Evolutionary conservation across 2,888 invertebrate genomes (phyloP).

Genomic region (Agonopterix arenella): DNA sequence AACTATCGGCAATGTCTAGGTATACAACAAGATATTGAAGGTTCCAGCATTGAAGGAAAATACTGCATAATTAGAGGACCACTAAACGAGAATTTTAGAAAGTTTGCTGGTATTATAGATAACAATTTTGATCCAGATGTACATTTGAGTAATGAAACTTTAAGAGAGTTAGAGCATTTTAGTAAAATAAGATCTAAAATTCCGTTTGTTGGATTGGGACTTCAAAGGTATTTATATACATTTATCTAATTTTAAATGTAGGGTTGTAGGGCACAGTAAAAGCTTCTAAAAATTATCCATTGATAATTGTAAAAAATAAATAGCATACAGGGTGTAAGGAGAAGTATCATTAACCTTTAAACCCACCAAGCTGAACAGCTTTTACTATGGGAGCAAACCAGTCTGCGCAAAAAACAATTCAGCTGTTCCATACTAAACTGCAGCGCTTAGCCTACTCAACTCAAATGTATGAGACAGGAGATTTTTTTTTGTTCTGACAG

Average conservation of each 20-base stretch:
- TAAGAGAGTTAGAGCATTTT: background rate
- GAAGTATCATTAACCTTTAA: too few species aligned
- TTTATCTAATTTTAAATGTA: background rate
- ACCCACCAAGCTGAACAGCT: too few species aligned
- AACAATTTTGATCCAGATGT: background rate
- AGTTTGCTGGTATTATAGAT: background rate
- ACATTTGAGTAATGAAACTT: background rate
- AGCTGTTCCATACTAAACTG: too few species aligned
- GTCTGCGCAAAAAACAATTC: too few species aligned
- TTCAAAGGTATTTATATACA: background rate
- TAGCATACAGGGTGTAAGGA: too few species aligned
- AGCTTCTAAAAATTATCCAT: background rate
- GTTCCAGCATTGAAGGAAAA: slow-evolving; percentile 41
- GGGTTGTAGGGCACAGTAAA: background rate
- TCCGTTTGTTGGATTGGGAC: background rate
- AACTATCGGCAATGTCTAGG: slow-evolving; percentile 36
- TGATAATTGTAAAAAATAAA: too few species aligned
- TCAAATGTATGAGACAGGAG: too few species aligned
- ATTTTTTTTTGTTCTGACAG: too few species aligned
- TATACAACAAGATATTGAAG: slow-evolving; percentile 22
- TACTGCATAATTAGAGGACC: slow-evolving; percentile 36
- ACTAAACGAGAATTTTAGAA: background rate
- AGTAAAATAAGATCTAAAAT: background rate
- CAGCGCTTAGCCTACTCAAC: too few species aligned
- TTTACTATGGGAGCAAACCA: too few species aligned